Evolutionary conservation across 2,797 vertebrate genomes (phyloP).

Genomic region (Scleropages formosus): DNA sequence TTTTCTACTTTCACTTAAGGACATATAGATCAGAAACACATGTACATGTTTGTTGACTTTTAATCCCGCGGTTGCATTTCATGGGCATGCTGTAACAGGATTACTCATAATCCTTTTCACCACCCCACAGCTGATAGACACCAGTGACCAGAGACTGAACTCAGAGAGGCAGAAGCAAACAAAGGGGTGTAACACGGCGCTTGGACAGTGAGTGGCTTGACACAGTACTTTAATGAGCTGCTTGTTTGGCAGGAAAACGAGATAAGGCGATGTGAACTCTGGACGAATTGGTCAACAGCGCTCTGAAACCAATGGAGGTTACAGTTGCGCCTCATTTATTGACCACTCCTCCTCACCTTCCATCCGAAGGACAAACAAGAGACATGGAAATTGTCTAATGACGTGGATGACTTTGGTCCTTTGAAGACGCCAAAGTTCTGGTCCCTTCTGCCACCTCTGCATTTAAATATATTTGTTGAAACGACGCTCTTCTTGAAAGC

Average conservation of each 20-base stretch:
- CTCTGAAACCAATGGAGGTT: not conserved
- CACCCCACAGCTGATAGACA: constrained; percentile 15
- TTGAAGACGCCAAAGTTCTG: constrained; percentile 1
- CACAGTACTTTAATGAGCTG: not conserved
- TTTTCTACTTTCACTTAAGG: too few species aligned
- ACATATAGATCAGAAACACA: not conserved
- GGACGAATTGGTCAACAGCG: not conserved
- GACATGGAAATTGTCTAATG: not conserved
- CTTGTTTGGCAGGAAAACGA: constrained; percentile 9
- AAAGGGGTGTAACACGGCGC: constrained; percentile 23
- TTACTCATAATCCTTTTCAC: constrained; percentile 33
- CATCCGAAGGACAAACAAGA: constrained; percentile 10
- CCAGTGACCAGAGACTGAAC: constrained; percentile 24
- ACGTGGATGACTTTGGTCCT: constrained; percentile 11
- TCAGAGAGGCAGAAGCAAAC: constrained; percentile 30
- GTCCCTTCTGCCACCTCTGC: not conserved
- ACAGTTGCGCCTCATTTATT: constrained; percentile 3
- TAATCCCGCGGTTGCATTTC: not conserved
- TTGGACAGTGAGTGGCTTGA: constrained; percentile 20
- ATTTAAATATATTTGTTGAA: too few species aligned
- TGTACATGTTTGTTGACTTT: not conserved
- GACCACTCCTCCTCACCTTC: constrained; percentile 7
- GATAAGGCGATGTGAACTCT: not conserved
- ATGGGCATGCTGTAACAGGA: constrained; percentile 10
- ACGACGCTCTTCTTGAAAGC: too few species aligned